Conservation (phyloP, 1,140 invertebrate genomes). For the Pantala flavescens region DNA sequence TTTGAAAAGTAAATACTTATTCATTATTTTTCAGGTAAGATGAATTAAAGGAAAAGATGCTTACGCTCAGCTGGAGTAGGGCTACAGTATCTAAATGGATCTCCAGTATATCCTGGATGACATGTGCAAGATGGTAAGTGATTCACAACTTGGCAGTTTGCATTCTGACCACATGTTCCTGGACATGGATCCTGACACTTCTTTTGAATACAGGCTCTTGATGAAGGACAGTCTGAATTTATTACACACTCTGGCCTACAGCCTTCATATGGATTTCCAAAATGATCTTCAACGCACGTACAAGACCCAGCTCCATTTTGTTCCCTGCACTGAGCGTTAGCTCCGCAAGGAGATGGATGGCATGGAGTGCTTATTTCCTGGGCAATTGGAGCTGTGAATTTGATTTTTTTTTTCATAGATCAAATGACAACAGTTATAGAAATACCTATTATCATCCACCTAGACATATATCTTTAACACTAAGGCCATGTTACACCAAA, state of each 20-base stretch:
- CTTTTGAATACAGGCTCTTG: slow-evolving; percentile 42
- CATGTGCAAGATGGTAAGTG: slow-evolving; percentile 43
- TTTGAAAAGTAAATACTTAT: too few relatives aligned
- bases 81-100: slow-evolving; percentile 35
- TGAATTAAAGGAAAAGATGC: slow-evolving; percentile 26
- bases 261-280: slow-evolving; percentile 34
- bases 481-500: background rate
- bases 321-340: slow-evolving; percentile 36
- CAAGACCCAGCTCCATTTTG: slow-evolving; percentile 38
- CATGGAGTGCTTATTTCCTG: slow-evolving; percentile 25
- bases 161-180: slow-evolving; percentile 43
- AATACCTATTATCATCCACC: slow-evolving; percentile 20
- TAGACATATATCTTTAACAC: slow-evolving; percentile 6
- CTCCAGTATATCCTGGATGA: slow-evolving; percentile 41
- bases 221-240: slow-evolving; percentile 37
- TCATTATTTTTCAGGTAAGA: too few relatives aligned
- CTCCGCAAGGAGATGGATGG: slow-evolving; percentile 32
- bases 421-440: slow-evolving; percentile 2
- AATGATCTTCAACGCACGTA: slow-evolving; percentile 37
- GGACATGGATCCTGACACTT: slow-evolving; percentile 49
- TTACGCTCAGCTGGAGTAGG: slow-evolving; percentile 14
- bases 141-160: slow-evolving; percentile 44
- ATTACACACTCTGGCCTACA: slow-evolving; percentile 40
- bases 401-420: background rate
- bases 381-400: slow-evolving; percentile 5